Evolutionary conservation across 2,888 invertebrate genomes (phyloP).

Genomic region (Drosophila rellima): DNA sequence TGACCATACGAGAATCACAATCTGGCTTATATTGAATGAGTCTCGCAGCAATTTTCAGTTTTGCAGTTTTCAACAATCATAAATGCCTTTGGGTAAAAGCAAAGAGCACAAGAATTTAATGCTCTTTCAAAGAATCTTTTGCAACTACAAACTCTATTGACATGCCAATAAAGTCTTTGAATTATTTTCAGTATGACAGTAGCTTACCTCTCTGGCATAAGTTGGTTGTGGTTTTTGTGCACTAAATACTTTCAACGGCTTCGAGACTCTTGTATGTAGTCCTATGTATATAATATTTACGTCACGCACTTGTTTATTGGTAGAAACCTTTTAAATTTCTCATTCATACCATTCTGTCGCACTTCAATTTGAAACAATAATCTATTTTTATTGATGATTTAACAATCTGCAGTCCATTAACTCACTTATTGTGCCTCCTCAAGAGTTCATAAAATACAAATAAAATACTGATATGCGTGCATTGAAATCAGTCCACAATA

Average conservation of each 20-base stretch:
- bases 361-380: slow-evolving; percentile 12
- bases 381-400: slow-evolving; percentile 20
- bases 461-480: slow-evolving; percentile 27
- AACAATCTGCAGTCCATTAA: slow-evolving; percentile 20
- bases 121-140: slow-evolving; percentile 7
- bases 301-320: not conserved
- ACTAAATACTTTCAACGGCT: not conserved
- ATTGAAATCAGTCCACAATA: slow-evolving; percentile 17
- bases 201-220: slow-evolving; percentile 28
- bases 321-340: slow-evolving; percentile 5
- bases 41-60: not conserved
- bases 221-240: not conserved
- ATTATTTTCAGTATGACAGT: not conserved
- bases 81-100: slow-evolving; percentile 1
- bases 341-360: slow-evolving; percentile 2
- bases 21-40: not conserved
- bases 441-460: slow-evolving; percentile 19
- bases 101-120: not conserved
- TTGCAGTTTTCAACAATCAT: not conserved
- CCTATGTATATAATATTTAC: not conserved
- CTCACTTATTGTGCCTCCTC: not conserved
- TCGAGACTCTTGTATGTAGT: slow-evolving; percentile 3
- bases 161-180: not conserved
- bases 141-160: not conserved
- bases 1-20: not conserved